phyloP scores from a whole-genome alignment of 2,888 invertebrate species.

The Dicycla oo region DNA sequence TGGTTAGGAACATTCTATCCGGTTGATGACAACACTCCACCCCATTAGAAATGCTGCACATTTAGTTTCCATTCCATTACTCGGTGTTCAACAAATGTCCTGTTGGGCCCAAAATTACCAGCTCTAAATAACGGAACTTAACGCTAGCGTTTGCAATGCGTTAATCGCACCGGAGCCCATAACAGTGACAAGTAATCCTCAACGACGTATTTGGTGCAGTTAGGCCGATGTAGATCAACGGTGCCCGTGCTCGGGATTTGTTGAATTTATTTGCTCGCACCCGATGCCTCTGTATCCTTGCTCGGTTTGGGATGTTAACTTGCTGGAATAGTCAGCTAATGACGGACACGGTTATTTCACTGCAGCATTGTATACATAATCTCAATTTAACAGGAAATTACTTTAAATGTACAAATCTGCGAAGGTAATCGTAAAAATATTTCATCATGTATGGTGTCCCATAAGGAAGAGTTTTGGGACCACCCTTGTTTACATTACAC shows the following conservation, averaged over 20 bases:
- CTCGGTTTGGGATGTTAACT: constrained; percentile 26
- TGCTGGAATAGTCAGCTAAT: constrained; percentile 48
- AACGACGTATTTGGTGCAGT: constrained; percentile 83
- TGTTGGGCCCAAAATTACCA: constrained; percentile 36
- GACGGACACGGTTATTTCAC: too few species aligned
- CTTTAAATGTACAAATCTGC: neutral
- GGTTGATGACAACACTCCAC: constrained; percentile 14
- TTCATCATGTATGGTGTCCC: too few species aligned
- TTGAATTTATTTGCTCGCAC: constrained; percentile 82
- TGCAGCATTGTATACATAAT: neutral
- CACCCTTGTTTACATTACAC: too few species aligned
- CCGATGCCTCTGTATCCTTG: constrained; percentile 70
- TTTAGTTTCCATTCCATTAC: constrained; percentile 30
- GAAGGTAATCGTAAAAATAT: neutral
- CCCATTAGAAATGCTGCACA: constrained; percentile 20
- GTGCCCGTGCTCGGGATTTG: constrained; percentile 82
- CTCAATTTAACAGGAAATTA: neutral
- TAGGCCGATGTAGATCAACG: constrained; percentile 82
- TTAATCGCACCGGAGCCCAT: constrained; percentile 72
- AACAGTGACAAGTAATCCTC: constrained; percentile 76
- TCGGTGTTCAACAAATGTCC: constrained; percentile 33
- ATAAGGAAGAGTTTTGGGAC: too few species aligned
- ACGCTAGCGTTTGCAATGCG: constrained; percentile 57
- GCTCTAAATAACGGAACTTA: constrained; percentile 62
- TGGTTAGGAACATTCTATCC: neutral